A percentile compares a stretch with the other conserved stretches of the same genome.
Conservation (phyloP, 2,888 invertebrate genomes). For the Erebia palarica region DNA sequence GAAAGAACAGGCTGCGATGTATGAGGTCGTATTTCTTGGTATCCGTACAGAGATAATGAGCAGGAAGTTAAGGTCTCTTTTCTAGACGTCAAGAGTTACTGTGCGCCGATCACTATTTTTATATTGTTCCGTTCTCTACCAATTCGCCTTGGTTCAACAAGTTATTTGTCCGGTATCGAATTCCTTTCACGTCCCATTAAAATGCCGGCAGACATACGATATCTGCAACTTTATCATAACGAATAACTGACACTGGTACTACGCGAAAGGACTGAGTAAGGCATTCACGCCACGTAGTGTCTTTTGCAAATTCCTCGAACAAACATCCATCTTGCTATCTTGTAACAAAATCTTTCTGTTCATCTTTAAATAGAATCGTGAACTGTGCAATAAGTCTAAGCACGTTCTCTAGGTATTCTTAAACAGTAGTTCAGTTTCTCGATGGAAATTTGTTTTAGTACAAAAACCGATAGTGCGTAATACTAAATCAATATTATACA, state of each 20-base stretch:
- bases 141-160: constrained; percentile 47
- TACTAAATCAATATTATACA: constrained; percentile 27
- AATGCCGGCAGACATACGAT: constrained; percentile 44
- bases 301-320: constrained; percentile 18
- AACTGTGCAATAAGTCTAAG: not conserved
- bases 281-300: constrained; percentile 19
- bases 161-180: constrained; percentile 43
- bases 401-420: not conserved
- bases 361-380: constrained; percentile 29
- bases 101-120: constrained; percentile 46
- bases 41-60: constrained; percentile 35
- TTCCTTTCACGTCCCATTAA: constrained; percentile 47
- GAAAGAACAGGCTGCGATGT: constrained; percentile 30
- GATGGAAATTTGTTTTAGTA: not conserved
- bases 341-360: not conserved
- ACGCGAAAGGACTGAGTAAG: constrained; percentile 15
- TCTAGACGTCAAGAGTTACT: constrained; percentile 37
- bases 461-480: constrained; percentile 33
- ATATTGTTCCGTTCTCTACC: constrained; percentile 46
- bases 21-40: constrained; percentile 33
- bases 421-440: not conserved
- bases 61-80: constrained; percentile 40
- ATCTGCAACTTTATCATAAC: constrained; percentile 33
- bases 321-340: not conserved
- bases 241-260: constrained; percentile 27